A percentile compares a stretch with the other conserved stretches of the same genome.
phyloP scores from a whole-genome alignment of 2,797 vertebrate genomes.

The Sebastes taczanowskii region DNA sequence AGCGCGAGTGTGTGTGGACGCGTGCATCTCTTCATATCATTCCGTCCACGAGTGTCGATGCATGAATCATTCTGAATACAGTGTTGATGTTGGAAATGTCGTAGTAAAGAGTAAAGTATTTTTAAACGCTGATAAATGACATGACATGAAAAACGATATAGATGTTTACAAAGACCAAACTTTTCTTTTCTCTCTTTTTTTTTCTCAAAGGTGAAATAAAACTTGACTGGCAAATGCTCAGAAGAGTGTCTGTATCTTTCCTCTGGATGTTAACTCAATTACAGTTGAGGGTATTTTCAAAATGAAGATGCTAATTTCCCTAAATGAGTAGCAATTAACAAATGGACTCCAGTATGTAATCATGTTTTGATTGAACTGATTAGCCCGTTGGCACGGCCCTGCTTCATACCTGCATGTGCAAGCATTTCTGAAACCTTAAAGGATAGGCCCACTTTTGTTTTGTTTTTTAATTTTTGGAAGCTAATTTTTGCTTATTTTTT shows the following conservation, averaged over 20 bases:
- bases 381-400: background rate
- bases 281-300: background rate
- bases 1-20: background rate
- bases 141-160: slow-evolving; percentile 62
- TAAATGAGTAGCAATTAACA: background rate
- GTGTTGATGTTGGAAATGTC: slow-evolving; percentile 71
- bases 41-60: slow-evolving; percentile 56
- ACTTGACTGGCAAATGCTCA: slow-evolving; percentile 52
- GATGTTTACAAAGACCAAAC: slow-evolving; percentile 73
- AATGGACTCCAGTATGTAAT: slow-evolving; percentile 4
- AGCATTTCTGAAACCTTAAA: background rate
- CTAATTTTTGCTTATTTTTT: too few species aligned
- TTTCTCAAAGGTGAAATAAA: slow-evolving; percentile 71
- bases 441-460: background rate
- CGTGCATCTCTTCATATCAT: slow-evolving; percentile 38
- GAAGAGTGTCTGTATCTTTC: slow-evolving; percentile 11
- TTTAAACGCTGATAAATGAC: slow-evolving; percentile 67
- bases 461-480: background rate
- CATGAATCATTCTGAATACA: slow-evolving; percentile 74
- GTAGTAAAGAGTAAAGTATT: slow-evolving; percentile 71
- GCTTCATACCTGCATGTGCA: background rate
- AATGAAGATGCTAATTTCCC: slow-evolving; percentile 1
- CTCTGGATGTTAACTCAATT: background rate
- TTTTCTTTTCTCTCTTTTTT: slow-evolving; percentile 52
- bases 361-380: background rate